Evolutionary conservation across 2,888 invertebrate species (phyloP).

Genomic region (Branchipolynoe longqiensis): DNA sequence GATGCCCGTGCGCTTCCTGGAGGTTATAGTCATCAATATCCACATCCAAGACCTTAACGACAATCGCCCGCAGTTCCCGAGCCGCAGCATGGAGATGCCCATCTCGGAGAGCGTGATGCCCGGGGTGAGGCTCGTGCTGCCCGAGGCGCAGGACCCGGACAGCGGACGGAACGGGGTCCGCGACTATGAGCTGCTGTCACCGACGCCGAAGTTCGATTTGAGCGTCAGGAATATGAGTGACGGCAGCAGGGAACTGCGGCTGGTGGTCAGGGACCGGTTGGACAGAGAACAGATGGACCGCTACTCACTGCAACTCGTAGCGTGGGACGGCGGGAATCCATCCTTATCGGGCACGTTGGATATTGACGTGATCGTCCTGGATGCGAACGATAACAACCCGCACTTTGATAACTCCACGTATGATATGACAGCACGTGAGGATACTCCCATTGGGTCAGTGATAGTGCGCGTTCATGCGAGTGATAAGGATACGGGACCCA

Average conservation of each 20-base stretch:
- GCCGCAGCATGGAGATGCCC: neutral
- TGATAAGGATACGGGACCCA: slow-evolving; percentile 49
- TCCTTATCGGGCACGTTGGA: slow-evolving; percentile 21
- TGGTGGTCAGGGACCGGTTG: slow-evolving; percentile 16
- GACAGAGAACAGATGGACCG: slow-evolving; percentile 30
- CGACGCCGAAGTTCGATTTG: slow-evolving; percentile 17
- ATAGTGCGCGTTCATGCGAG: slow-evolving; percentile 6
- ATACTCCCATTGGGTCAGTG: slow-evolving; percentile 13
- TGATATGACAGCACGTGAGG: slow-evolving; percentile 6
- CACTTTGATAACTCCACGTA: slow-evolving; percentile 39
- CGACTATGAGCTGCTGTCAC: slow-evolving; percentile 29
- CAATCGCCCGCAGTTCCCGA: slow-evolving; percentile 54
- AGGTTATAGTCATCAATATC: slow-evolving; percentile 35
- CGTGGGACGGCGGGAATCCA: slow-evolving; percentile 40
- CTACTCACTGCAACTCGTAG: slow-evolving; percentile 20
- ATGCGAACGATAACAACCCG: slow-evolving; percentile 47
- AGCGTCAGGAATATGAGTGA: slow-evolving; percentile 25
- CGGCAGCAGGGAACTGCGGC: neutral
- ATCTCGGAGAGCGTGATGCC: slow-evolving; percentile 44
- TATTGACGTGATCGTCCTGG: slow-evolving; percentile 40
- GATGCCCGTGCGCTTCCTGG: slow-evolving; percentile 26
- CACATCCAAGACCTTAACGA: slow-evolving; percentile 53
- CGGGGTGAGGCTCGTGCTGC: slow-evolving; percentile 41
- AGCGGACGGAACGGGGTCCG: slow-evolving; percentile 33
- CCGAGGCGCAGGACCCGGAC: slow-evolving; percentile 59